These are phyloP conservation scores for Tipula confusa DNA, from an alignment of 2,888 invertebrate genomes.

Conservation along the genomic window DNA sequence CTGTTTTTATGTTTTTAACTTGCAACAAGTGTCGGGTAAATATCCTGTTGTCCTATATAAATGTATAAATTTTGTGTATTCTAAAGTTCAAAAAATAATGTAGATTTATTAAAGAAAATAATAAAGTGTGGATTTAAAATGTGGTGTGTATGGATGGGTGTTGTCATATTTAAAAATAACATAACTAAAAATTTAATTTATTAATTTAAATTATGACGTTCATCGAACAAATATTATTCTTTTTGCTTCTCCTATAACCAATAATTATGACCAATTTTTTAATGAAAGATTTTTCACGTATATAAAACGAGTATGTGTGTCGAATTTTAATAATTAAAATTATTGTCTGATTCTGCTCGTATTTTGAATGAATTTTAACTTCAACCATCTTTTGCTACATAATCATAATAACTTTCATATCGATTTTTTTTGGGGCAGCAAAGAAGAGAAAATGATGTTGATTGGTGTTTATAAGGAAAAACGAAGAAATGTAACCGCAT, in stretches of 20 bases:
- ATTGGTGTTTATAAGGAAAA: neutral
- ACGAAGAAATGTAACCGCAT: neutral
- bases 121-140: neutral
- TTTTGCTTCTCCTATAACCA: neutral
- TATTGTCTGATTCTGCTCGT: neutral
- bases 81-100: neutral
- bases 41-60: neutral
- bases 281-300: neutral
- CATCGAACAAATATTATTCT: neutral
- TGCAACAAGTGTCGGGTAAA: neutral
- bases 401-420: slow-evolving; percentile 25
- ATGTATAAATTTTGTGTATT: neutral
- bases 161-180: slow-evolving; percentile 20
- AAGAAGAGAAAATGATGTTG: neutral
- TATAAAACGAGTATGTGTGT: neutral
- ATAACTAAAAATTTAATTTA: neutral
- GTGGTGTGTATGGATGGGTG: neutral
- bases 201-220: neutral
- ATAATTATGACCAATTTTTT: neutral
- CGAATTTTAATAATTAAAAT: neutral
- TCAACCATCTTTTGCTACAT: neutral
- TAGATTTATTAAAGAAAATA: neutral
- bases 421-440: neutral
- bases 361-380: neutral
- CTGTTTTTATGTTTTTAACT: neutral